Evolutionary conservation across 2,797 vertebrate species (phyloP).

Genomic region (Leucoraja ocellata): DNA sequence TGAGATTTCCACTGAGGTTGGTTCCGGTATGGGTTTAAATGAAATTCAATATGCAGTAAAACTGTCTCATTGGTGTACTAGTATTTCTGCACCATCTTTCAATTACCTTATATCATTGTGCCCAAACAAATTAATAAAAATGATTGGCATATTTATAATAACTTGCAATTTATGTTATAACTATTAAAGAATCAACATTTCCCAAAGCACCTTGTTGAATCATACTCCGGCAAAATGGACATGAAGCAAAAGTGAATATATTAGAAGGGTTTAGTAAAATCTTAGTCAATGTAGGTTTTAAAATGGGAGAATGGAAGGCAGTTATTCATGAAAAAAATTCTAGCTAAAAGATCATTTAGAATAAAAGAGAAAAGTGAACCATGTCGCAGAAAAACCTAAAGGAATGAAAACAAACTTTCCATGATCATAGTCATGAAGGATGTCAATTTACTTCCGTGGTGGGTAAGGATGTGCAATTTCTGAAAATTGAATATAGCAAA

Average conservation of each 20-base stretch:
- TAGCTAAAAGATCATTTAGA: too few relatives aligned
- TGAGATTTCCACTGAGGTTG: slow-evolving; percentile 20
- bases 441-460: not conserved
- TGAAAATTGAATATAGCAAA: not conserved
- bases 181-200: not conserved
- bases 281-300: not conserved
- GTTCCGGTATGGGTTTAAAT: slow-evolving; percentile 18
- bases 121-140: slow-evolving; percentile 20
- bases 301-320: not conserved
- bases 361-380: too few relatives aligned
- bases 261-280: not conserved
- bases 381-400: not conserved
- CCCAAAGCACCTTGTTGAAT: not conserved
- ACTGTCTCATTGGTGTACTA: not conserved
- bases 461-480: not conserved
- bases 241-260: not conserved
- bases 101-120: not conserved
- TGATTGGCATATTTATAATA: not conserved
- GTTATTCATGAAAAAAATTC: not conserved
- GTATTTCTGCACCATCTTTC: not conserved
- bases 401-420: too few relatives aligned
- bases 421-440: not conserved
- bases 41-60: slow-evolving; percentile 31
- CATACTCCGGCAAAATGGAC: not conserved
- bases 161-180: not conserved